Base-by-base conservation (phyloP, 2,113 vertebrate genomes). In the human (Homo sapiens) region DNA sequence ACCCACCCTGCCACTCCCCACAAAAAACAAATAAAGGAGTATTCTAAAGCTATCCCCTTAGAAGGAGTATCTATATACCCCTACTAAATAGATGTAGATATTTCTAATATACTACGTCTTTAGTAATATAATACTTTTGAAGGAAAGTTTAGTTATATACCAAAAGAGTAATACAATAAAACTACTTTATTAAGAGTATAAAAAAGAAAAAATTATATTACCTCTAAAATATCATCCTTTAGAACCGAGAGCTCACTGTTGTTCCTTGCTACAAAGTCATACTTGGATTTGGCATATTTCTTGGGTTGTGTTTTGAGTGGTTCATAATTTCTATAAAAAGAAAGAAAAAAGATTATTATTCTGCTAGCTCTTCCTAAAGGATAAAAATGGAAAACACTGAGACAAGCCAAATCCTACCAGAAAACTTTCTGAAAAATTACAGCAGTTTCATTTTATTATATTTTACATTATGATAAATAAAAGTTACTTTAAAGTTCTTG, bases 161-260 rank as follows among this genome's bases (percentile, higher is more conserved):
- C 30, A 82, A 88, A 90, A 90, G 10, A 90, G 13, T 10, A 75
- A 83, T 14, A 59, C 3, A 93, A 82, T 50, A 92, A 95, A 48
- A 66, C 16, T 4, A 89, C 16, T 91, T 92, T 78, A 81, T 92
- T 91, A 38, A 75, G 43, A 8, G 2, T 32, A 52, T 25, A 40
- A 40, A 76, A 52, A 64, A 90, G 48, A 66, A 80, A 80, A 95
- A 95, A 95, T 89, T 50, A 8, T 38, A 81, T 98, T 98, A 99
- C 99, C 99, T 99, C 99, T 35, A 99, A 98, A 0, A 99, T 97
- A 89, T 99, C 99, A 85, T 99, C 99, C 97, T 99, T 99, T 86
- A 99, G 73, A 48, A 99, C 99, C 0, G 99, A 99, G 85, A 99
- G 99, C 95, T 99, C 99, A 2, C 99, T 99, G 98, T 97, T 98